Evolutionary conservation across 2,797 vertebrate species (phyloP), one percentile per base, ranked within the genome.

Genomic region (Anolis apletophallus): DNA sequence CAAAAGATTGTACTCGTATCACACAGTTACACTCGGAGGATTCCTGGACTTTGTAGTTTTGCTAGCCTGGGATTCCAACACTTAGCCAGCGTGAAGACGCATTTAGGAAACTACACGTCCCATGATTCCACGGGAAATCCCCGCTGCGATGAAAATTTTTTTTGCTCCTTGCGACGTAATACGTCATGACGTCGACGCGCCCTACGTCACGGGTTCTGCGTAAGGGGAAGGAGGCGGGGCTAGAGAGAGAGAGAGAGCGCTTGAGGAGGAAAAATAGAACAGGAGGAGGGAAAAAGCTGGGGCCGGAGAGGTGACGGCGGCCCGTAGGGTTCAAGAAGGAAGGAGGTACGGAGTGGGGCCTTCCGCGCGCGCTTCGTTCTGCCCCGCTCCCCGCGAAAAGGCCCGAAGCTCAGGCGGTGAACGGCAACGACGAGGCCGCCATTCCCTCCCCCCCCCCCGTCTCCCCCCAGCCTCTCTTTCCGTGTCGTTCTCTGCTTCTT

Each of bases 141-240:
- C 46, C 7, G 7, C 46, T 3, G 46, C 46, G 46, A 46, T 46
- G 46, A 46, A 3, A 46, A 3, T 5, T 46, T 46, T 29, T 13
- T n/a, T n/a, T n/a, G n/a, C 64, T n/a, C 67, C 17, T n/a, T 32
- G 12, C 67, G 67, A 69, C n/a, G 67, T 32, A 26, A 19, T n/a
- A 29, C 54, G 46, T n/a, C 6, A n/a, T 19, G 71, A 21, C 17
- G 19, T 21, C 17, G 7, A 26, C 40, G 72, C 32, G 16, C 52
- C 0, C 12, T n/a, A 67, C 78, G 90, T 91, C 92, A 92, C 76
- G 90, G 84, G 88, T 87, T 85, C 84, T 83, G 91, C 57, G 87
- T 87, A 40, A 3, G 71, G 34, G 1, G 23, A 46, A 46, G 86
- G 90, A 86, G 92, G 93, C 11, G 93, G 93, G 61, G 91, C 85